Base-by-base conservation (phyloP, 2,888 invertebrate genomes). In the Plebejus argus region DNA sequence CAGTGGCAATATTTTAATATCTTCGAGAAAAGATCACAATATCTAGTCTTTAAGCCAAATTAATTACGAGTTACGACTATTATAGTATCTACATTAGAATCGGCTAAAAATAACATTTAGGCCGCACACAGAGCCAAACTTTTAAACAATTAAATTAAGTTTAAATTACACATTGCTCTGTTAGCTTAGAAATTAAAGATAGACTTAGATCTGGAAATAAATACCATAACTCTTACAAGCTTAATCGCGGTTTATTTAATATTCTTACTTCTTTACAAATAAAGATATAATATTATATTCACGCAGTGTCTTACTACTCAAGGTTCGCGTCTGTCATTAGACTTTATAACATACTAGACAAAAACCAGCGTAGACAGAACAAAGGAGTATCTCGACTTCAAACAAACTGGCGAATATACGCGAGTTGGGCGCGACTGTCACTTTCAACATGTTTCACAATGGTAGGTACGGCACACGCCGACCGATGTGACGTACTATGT, bases 1-100 rank as follows among this genome's bases (percentile, higher is more conserved):
- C 66, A 66, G 28, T 66, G 28, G 66, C 66, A 28, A 66, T 66
- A 33, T 66, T 66, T 66, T 28, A 28, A 66, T 66, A 66, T 66
- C 66, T 28, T 66, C 15, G 15, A 6, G 66, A 66, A 33, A 66
- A 66, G 66, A 66, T 66, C 33, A 66, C 66, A 28, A 66, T 58
- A 58, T 58, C 28, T 66, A 66, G 61, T 66, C 10, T 58, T 66
- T 18, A 66, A 33, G 28, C 66, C 28, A 33, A 66, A 66, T 28
- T 2, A 66, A 66, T 33, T 66, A 33, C 28, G 18, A 66, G 33
- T 33, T 66, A 33, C 28, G 18, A 66, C 66, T 15, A 28, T 66
- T 66, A 66, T 15, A n/a, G n/a, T 66, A 66, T 66, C 23, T 23
- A 23, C 23, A 66, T 33, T 61, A 61, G 23, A 15, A 66, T 28